Base-by-base conservation (phyloP, 2,797 vertebrate species). In the Ctenopoma multispine region DNA sequence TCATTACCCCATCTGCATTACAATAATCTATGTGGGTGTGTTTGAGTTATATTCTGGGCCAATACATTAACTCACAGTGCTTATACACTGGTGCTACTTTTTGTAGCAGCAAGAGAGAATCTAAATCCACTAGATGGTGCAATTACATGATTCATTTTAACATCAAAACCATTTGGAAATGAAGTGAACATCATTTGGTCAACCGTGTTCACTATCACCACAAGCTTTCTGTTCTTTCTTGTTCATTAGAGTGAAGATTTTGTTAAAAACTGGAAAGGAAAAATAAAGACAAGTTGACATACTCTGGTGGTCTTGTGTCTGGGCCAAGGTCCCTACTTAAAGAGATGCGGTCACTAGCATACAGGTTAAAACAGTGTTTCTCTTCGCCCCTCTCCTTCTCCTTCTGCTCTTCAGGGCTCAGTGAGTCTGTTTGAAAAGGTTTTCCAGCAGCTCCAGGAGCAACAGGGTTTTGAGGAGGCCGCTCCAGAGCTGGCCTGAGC, bases 321-420 rank as follows among this genome's bases (percentile, higher is more conserved):
- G 97, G 95, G 59, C 98, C 98, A 81, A 99, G 95, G 86, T 98
- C 96, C 73, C 98, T 93, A 82, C 97, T 98, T 80, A 99, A 86
- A 46, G 98, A 99, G 91, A 99, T 97, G 73, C 96, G 96, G 84
- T 99, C 98, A 67, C 98, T 99, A 78, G 96, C 98, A 67, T 95
- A 99, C 76, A 96, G 92, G 82, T 99, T 99, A 79, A 99, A 99
- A 89, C 98, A 99, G 88, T 99, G 98, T 76, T 99, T 99, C 78
- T 95, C 91, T 72, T 99, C 96, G 40, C 97, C 98, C 15, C 3
- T 87, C 36, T 97, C 95, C 89, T 97, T 98, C 87, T 99, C 97
- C 85, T 97, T 96, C 90, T 96, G 94, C 72, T 99, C 96, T 53
- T 92, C 93, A 1, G 87, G 84, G 85, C 90, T 96, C 80, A 99